These are phyloP conservation scores for Stenopsyche tienmushanensis DNA, from an alignment of 1,140 invertebrate species.

Conservation along the genomic window DNA sequence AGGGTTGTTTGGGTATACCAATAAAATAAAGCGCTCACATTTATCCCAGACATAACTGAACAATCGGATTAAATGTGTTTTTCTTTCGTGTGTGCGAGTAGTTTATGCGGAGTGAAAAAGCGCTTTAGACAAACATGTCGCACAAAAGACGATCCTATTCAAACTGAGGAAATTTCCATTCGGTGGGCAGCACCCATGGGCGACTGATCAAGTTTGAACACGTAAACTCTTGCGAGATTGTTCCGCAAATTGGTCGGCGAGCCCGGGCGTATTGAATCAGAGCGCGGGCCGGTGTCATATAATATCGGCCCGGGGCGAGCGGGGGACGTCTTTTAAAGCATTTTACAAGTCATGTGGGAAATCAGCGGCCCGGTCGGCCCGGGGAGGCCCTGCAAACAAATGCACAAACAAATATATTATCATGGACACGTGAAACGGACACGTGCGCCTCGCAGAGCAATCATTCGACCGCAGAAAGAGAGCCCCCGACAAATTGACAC, in stretches of 20 bases:
- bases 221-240: slow-evolving; percentile 19
- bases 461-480: too few species aligned
- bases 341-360: slow-evolving; percentile 41
- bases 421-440: neutral
- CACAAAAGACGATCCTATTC: neutral
- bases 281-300: slow-evolving; percentile 6
- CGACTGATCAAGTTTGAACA: slow-evolving; percentile 26
- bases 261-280: slow-evolving; percentile 23
- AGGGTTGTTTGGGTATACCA: too few species aligned
- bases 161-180: neutral
- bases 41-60: too few species aligned
- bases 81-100: too few species aligned
- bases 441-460: neutral
- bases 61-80: too few species aligned
- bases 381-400: slow-evolving; percentile 29
- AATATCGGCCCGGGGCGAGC: slow-evolving; percentile 5
- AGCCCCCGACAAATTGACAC: neutral
- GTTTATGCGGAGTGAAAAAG: too few species aligned
- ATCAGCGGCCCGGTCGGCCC: slow-evolving; percentile 31
- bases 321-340: slow-evolving; percentile 35
- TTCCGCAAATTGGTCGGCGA: slow-evolving; percentile 20
- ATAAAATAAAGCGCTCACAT: too few species aligned
- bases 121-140: too few species aligned
- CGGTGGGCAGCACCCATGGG: neutral
- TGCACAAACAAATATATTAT: slow-evolving; percentile 37